Conservation (phyloP, 2,113 vertebrate genomes). For the Dendrocopos noguchii region DNA sequence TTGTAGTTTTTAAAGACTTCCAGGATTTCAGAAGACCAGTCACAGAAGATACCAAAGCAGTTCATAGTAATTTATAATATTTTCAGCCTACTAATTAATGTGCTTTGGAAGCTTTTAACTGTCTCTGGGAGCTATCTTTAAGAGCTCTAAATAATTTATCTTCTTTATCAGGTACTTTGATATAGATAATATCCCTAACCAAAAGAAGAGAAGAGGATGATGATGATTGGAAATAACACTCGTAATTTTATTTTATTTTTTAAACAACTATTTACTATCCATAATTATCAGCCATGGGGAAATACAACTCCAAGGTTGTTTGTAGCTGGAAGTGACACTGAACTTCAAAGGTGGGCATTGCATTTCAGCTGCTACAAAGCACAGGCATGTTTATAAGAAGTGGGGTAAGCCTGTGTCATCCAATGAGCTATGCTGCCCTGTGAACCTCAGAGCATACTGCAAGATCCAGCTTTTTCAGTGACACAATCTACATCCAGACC, state of each 20-base stretch:
- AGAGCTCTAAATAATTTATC: not conserved
- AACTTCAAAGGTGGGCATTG: not conserved
- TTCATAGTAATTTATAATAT: not conserved
- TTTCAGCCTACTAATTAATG: slow-evolving; percentile 1
- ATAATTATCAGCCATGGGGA: not conserved
- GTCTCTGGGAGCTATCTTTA: not conserved
- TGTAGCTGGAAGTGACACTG: not conserved
- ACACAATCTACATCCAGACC: not conserved
- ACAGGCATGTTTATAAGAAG: not conserved
- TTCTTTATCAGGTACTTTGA: not conserved
- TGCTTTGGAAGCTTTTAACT: not conserved
- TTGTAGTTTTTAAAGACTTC: not conserved
- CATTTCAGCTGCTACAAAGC: not conserved
- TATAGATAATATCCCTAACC: not conserved
- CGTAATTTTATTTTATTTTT: not conserved
- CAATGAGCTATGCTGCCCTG: not conserved
- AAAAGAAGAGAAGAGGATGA: not conserved
- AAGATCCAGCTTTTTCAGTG: not conserved
- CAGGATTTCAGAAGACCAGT: not conserved
- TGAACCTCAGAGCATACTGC: not conserved
- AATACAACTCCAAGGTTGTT: not conserved
- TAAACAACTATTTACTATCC: not conserved
- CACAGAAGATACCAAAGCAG: not conserved
- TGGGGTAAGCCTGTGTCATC: not conserved
- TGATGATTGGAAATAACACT: not conserved